Base-by-base conservation (phyloP, 2,113 vertebrate species). In the Catharus bicknelli region DNA sequence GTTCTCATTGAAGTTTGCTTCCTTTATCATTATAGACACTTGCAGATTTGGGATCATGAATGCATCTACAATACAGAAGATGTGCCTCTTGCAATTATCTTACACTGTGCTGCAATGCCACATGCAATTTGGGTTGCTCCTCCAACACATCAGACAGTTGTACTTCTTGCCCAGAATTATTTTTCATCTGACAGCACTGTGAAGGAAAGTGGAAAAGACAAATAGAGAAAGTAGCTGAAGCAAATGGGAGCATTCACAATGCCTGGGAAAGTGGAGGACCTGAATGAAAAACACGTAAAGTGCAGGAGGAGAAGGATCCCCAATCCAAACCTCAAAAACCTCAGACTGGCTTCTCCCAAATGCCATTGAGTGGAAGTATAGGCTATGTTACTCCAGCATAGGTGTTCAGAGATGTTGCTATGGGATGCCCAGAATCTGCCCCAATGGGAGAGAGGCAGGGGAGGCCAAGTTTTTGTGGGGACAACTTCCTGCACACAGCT, bases 21-120 rank as follows among this genome's bases (percentile, higher is more conserved):
- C 55, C 64, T 86, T 94, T 36, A 81, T 77, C 17, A 16, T 67
- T 91, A 90, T 63, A 86, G 64, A 51, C 79, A 75, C 18, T 90
- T 90, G 53, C 88, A 94, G 90, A 79, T 72, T 76, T 72, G 69
- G 26, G 62, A 95, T 82, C 73, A 89, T 19, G 42, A 75, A 61
- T 69, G 45, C 38, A 73, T 38, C 57, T 72, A 61, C 69, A 59
- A 20, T 38, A 93, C 63, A 95, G 69, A 81, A 78, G 34, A 88
- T 43, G 53, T 88, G 88, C 69, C 90, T 86, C 68, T 58, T 75
- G 69, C 76, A 53, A 82, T 90, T 90, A 89, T 36, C 54, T 62
- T 76, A 43, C 38, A 50, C 19, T 69, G 23, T 69, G 45, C 58
- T 84, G 61, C 54, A 61, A 25, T 82, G 92, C 42, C 90, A 95